phyloP scores from a whole-genome alignment of 2,113 vertebrate species.

The Chloroceryle aenea region DNA sequence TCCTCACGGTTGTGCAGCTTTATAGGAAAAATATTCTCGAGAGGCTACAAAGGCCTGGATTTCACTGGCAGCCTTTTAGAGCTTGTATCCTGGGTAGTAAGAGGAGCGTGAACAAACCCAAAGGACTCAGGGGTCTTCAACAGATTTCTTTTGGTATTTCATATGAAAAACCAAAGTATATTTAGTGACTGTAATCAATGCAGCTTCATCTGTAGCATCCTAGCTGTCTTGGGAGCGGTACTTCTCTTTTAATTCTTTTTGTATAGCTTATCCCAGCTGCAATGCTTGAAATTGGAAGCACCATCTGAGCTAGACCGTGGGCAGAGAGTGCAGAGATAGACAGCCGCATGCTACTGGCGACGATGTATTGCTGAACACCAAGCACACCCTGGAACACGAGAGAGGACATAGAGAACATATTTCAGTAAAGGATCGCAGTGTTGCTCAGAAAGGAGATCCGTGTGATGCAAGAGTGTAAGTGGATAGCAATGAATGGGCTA shows the following conservation, averaged over 20 bases:
- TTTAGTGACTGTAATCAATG: slow-evolving; percentile 29
- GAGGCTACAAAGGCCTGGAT: slow-evolving; percentile 25
- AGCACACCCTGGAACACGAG: not conserved
- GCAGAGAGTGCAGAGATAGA: not conserved
- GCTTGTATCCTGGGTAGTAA: slow-evolving; percentile 28
- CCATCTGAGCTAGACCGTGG: not conserved
- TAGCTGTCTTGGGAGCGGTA: slow-evolving; percentile 30
- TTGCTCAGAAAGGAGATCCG: not conserved
- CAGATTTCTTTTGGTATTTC: slow-evolving; percentile 32
- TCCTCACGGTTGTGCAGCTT: slow-evolving; percentile 43
- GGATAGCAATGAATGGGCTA: not conserved
- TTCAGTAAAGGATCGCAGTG: not conserved
- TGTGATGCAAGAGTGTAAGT: not conserved
- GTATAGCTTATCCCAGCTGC: slow-evolving; percentile 10
- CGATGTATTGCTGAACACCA: rapidly evolving
- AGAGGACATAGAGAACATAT: not conserved
- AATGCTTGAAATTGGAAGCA: not conserved
- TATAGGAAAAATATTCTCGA: slow-evolving; percentile 25
- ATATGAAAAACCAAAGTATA: slow-evolving; percentile 59
- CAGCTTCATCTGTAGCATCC: not conserved
- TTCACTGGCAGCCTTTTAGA: slow-evolving; percentile 61
- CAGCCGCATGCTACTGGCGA: rapidly evolving
- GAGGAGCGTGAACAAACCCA: not conserved
- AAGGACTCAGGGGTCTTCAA: slow-evolving; percentile 1
- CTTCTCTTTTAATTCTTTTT: slow-evolving; percentile 14